Evolutionary conservation across 1,140 invertebrate genomes (phyloP).

Genomic region (Macrobrachium rosenbergii): DNA sequence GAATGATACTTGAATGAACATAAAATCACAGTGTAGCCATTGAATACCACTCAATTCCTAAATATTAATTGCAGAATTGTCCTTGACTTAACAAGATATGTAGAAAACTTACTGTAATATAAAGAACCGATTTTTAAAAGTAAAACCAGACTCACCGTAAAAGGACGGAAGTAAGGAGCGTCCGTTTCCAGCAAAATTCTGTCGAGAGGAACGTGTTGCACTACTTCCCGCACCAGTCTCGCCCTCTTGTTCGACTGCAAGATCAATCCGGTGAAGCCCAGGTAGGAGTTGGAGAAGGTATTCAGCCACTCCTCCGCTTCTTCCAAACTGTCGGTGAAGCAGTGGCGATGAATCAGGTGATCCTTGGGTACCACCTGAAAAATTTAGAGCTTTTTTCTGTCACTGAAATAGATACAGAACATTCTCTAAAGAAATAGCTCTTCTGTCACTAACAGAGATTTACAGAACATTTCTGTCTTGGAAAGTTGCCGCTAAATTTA

Average conservation of each 20-base stretch:
- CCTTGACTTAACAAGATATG: too few species aligned
- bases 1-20: too few species aligned
- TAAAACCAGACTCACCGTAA: constrained; percentile 47
- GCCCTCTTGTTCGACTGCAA: constrained; percentile 68
- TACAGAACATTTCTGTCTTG: too few species aligned
- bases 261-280: constrained; percentile 72
- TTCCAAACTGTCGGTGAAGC: constrained; percentile 71
- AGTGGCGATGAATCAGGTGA: constrained; percentile 72
- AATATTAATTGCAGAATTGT: too few species aligned
- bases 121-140: background rate
- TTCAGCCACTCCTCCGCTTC: constrained; percentile 70
- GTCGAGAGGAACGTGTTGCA: constrained; percentile 70
- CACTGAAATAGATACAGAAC: too few species aligned
- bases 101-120: too few species aligned
- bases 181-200: constrained; percentile 73
- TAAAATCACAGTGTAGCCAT: too few species aligned
- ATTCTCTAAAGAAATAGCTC: too few species aligned
- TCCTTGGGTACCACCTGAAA: constrained; percentile 70
- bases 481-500: too few species aligned
- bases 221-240: constrained; percentile 69
- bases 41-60: too few species aligned
- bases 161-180: constrained; percentile 73
- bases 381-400: background rate
- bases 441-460: too few species aligned
- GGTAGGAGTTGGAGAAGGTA: constrained; percentile 70